Evolutionary conservation across 2,888 invertebrate species (phyloP).

Genomic region (Parnassius orleans): DNA sequence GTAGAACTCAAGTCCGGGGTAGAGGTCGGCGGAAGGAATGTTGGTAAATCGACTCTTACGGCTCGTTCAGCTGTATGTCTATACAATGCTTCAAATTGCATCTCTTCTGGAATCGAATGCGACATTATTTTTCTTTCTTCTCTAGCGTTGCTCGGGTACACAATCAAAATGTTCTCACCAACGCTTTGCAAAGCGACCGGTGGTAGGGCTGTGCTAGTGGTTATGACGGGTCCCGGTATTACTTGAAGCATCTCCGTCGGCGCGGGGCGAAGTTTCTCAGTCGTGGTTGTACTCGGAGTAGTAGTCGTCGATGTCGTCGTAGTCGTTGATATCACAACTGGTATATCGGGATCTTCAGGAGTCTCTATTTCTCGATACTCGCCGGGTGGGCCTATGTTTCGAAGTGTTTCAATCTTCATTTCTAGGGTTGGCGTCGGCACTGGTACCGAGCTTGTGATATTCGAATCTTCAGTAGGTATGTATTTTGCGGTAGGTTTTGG

Average conservation of each 20-base stretch:
- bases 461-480: conserved; percentile 80
- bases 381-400: conserved; percentile 69
- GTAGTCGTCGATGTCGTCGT: conserved; percentile 47
- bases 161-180: conserved; percentile 73
- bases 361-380: conserved; percentile 62
- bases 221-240: conserved; percentile 56
- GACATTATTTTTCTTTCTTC: conserved; percentile 75
- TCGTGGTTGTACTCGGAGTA: conserved; percentile 44
- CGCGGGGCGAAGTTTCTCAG: conserved; percentile 54
- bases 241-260: conserved; percentile 66
- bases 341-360: conserved; percentile 67
- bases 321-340: conserved; percentile 50
- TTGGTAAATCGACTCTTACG: conserved; percentile 81
- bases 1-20: conserved; percentile 33
- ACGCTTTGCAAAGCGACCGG: conserved; percentile 67
- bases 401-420: conserved; percentile 73
- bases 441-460: conserved; percentile 58
- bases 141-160: conserved; percentile 74
- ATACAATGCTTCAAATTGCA: conserved; percentile 76
- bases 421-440: conserved; percentile 73
- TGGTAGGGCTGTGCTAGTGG: conserved; percentile 69
- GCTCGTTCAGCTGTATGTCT: conserved; percentile 63
- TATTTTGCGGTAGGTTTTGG: conserved; percentile 81
- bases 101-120: conserved; percentile 73
- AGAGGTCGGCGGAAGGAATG: conserved; percentile 74